These are phyloP conservation scores for Apostichopus leukothele DNA, from an alignment of 53 echinoderm and acorn worm species.

Conservation along the genomic window DNA sequence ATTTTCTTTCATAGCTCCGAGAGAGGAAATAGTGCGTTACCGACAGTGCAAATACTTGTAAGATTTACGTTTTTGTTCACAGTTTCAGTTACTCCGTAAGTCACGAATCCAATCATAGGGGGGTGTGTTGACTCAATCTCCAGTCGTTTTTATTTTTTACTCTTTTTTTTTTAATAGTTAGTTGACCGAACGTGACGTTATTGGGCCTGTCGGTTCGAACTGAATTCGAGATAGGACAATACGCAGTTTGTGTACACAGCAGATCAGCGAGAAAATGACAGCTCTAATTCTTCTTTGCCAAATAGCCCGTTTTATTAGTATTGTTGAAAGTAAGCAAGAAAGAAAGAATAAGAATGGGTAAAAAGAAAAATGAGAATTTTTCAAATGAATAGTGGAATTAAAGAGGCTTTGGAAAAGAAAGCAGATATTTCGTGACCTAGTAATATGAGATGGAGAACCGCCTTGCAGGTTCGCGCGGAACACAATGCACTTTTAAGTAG, in stretches of 20 bases:
- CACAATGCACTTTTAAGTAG: conserved; percentile 38
- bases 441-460: conserved; percentile 7
- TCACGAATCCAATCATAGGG: conserved; percentile 40
- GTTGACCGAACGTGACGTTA: conserved; percentile 42
- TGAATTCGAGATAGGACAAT: neutral
- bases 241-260: conserved; percentile 41
- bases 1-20: neutral
- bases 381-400: conserved; percentile 22
- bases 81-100: conserved; percentile 9
- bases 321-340: conserved; percentile 5
- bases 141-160: conserved; percentile 17
- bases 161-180: neutral
- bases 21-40: conserved; percentile 38
- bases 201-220: conserved; percentile 24
- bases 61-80: conserved; percentile 35
- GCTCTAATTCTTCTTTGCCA: conserved; percentile 40
- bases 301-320: conserved; percentile 44
- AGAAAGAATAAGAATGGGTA: conserved; percentile 1
- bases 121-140: conserved; percentile 29
- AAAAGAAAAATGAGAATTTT: neutral
- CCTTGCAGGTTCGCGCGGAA: neutral
- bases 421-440: conserved; percentile 41
- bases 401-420: conserved; percentile 36
- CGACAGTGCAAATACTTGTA: conserved; percentile 23
- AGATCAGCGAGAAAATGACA: conserved; percentile 36